phyloP scores from a whole-genome alignment of 2,888 invertebrate genomes.

The Ophion slaviceki region DNA sequence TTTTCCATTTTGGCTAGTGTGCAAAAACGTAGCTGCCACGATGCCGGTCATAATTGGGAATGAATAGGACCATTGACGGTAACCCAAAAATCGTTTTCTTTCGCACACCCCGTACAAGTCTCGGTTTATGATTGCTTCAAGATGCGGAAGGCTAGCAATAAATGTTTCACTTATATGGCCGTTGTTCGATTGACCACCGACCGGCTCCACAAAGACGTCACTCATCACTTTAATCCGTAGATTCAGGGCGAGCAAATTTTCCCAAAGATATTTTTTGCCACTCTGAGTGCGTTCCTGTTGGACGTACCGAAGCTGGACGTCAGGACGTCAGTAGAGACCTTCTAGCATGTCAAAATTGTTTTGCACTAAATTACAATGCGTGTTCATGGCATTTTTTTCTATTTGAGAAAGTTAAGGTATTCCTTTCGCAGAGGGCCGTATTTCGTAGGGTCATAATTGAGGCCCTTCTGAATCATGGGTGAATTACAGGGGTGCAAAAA shows the following conservation, averaged over 20 bases:
- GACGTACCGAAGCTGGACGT: too few species aligned
- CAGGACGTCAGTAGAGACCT: too few species aligned
- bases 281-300: not conserved
- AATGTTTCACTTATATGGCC: not conserved
- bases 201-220: not conserved
- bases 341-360: too few species aligned
- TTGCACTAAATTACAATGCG: too few species aligned
- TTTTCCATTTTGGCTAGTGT: not conserved
- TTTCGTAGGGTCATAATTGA: too few species aligned
- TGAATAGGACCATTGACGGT: not conserved
- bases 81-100: not conserved
- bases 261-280: not conserved
- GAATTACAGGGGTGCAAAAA: too few species aligned
- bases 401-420: too few species aligned
- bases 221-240: not conserved
- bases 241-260: not conserved
- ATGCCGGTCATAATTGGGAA: not conserved
- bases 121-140: not conserved
- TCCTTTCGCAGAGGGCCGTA: too few species aligned
- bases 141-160: not conserved
- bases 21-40: not conserved
- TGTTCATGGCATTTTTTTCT: too few species aligned
- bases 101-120: not conserved
- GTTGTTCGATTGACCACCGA: not conserved
- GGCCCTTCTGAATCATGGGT: too few species aligned